Evolutionary conservation across 2,113 vertebrate species (phyloP).

Genomic region (Sialia sialis): DNA sequence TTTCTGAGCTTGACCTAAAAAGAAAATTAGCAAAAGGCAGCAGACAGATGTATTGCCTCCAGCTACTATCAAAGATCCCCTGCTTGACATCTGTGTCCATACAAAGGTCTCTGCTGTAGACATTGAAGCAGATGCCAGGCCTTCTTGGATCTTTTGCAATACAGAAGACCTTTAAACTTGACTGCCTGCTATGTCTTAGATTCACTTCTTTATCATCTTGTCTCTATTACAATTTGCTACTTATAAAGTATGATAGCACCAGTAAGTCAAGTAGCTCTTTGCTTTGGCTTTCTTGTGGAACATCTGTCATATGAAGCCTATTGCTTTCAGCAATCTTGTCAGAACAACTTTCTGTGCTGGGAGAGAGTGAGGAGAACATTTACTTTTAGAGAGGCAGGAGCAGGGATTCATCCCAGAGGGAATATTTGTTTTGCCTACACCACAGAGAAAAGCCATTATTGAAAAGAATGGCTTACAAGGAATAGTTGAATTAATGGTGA

Average conservation of each 20-base stretch:
- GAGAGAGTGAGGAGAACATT: neutral
- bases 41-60: neutral
- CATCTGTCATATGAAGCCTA: neutral
- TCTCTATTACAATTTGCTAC: neutral
- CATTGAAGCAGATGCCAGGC: neutral
- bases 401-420: neutral
- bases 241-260: neutral
- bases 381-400: neutral
- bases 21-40: neutral
- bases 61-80: neutral
- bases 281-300: neutral
- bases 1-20: neutral
- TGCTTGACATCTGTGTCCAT: neutral
- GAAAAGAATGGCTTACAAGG: neutral
- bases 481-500: neutral
- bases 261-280: neutral
- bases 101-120: neutral
- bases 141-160: neutral
- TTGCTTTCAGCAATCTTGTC: neutral
- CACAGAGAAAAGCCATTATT: neutral
- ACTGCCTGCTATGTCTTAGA: neutral
- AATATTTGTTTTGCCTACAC: neutral
- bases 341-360: neutral
- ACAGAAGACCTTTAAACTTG: neutral
- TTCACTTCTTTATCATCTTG: neutral